Conservation (phyloP, 2,113 vertebrate species). For the Corythornis vintsioides region DNA sequence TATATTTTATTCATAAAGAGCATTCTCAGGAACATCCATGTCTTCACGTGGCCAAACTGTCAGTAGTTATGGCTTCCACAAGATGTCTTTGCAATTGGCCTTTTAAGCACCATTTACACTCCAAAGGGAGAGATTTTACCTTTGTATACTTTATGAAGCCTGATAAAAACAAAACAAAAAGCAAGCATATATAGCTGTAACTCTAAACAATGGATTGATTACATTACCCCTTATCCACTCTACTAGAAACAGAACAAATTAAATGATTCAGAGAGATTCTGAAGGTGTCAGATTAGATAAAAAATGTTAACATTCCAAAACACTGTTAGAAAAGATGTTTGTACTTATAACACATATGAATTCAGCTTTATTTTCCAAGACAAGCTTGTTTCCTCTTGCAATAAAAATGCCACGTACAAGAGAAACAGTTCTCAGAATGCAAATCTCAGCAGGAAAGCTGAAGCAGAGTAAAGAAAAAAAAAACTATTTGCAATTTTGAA, state of each 20-base stretch:
- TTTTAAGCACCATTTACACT: neutral
- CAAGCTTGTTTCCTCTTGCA: neutral
- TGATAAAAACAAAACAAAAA: neutral
- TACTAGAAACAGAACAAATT: neutral
- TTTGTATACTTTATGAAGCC: neutral
- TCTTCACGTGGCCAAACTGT: neutral
- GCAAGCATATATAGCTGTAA: neutral
- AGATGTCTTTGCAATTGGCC: neutral
- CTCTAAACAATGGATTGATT: neutral
- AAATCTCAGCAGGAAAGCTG: neutral
- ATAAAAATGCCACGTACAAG: neutral
- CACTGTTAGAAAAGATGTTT: neutral
- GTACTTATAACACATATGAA: neutral
- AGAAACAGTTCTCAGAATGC: neutral
- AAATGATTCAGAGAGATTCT: neutral
- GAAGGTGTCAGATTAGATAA: neutral
- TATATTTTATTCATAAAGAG: neutral
- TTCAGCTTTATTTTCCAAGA: neutral
- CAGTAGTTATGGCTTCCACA: neutral
- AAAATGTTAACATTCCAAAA: neutral
- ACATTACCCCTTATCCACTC: neutral
- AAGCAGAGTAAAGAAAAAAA: neutral
- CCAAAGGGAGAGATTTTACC: neutral
- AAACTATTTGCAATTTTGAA: neutral
- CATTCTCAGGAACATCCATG: neutral